These are phyloP conservation scores for Dendropsophus ebraccatus DNA, from an alignment of 2,113 vertebrate genomes.

Conservation along the genomic window DNA sequence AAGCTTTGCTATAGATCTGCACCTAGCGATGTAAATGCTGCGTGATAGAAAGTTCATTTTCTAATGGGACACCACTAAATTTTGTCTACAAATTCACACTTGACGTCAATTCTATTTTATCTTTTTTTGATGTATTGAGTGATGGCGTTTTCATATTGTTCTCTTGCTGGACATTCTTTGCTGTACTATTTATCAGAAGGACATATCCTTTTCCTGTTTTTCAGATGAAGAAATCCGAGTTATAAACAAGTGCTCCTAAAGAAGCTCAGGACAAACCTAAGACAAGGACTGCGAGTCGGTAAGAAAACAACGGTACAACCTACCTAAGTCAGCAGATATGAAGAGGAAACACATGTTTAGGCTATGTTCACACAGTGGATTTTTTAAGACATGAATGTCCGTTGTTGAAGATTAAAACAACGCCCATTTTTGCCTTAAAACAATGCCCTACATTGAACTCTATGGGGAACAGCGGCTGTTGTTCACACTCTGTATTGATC, in stretches of 20 bases:
- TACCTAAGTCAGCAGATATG: background rate
- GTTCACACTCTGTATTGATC: too few species aligned
- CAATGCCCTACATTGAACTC: too few species aligned
- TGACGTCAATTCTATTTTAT: conserved; percentile 16
- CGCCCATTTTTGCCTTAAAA: too few species aligned
- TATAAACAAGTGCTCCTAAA: background rate
- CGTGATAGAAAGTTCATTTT: background rate
- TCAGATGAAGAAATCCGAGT: conserved; percentile 7
- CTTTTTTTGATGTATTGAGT: conserved; percentile 8
- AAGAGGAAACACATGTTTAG: background rate
- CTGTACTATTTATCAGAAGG: conserved; percentile 9
- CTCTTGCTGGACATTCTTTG: conserved; percentile 2
- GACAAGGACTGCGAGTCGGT: background rate
- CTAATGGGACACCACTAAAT: background rate
- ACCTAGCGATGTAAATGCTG: background rate
- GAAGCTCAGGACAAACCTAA: background rate
- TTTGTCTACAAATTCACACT: background rate
- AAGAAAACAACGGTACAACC: background rate
- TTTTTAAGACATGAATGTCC: too few species aligned
- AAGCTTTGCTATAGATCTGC: too few species aligned
- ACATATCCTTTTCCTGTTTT: conserved; percentile 49
- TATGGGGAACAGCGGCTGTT: too few species aligned
- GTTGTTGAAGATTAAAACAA: too few species aligned
- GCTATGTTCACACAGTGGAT: too few species aligned
- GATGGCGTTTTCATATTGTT: conserved; percentile 24